Percentiles rank a stretch among this genome's conserved stretches.
Conservation (phyloP, 1,140 invertebrate genomes). For the Ruditapes philippinarum region DNA sequence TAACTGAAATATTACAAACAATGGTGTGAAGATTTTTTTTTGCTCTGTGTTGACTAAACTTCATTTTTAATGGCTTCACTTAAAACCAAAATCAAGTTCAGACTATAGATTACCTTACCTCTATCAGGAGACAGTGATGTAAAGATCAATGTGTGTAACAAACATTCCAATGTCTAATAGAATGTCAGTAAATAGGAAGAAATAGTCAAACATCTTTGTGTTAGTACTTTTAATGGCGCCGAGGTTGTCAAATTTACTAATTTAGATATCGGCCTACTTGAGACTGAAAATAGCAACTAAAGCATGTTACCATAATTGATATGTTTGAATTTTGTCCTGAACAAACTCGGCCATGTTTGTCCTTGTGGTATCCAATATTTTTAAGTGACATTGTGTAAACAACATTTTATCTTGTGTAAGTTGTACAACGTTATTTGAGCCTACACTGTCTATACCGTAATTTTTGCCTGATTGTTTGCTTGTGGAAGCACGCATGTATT, state of each 20-base stretch:
- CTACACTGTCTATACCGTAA: too few species aligned
- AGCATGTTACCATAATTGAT: slow-evolving; percentile 34
- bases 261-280: slow-evolving; percentile 10
- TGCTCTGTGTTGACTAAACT: too few species aligned
- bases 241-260: neutral
- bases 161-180: neutral
- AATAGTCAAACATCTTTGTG: neutral
- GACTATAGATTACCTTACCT: too few species aligned
- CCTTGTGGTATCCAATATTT: neutral
- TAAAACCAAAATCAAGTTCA: too few species aligned
- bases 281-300: slow-evolving; percentile 19
- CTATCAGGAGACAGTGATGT: too few species aligned
- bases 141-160: too few species aligned
- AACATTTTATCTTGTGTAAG: neutral
- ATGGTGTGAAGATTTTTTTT: too few species aligned
- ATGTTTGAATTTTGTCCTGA: slow-evolving; percentile 32
- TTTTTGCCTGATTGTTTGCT: neutral
- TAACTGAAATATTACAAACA: too few species aligned
- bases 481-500: neutral
- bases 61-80: too few species aligned
- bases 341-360: slow-evolving; percentile 32
- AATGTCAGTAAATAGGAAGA: neutral
- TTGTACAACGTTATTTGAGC: neutral
- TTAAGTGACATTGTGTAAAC: slow-evolving; percentile 30
- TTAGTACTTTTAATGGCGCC: neutral